Conservation (phyloP, 37 sponge, comb jelly and placozoan species). For the Hexactinellida sp. region DNA sequence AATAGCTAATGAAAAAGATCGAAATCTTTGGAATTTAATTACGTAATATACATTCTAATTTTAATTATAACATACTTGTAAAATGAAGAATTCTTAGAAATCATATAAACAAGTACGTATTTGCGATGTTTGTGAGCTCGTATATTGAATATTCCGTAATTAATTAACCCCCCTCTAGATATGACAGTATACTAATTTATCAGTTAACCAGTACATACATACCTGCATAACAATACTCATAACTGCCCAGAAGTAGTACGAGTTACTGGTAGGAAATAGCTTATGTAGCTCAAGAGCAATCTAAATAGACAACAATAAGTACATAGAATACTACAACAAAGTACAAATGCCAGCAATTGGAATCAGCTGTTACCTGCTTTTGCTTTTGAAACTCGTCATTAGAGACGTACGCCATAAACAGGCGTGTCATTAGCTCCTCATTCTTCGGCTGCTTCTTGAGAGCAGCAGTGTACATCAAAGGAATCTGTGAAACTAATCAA, state of each 20-base stretch:
- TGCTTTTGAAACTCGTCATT: conserved; percentile 74
- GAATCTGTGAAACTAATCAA: conserved; percentile 44
- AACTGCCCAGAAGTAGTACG: conserved; percentile 91
- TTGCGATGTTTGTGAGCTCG: too few relatives aligned
- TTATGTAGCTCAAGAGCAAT: conserved; percentile 52
- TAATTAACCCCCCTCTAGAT: too few relatives aligned
- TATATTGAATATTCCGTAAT: too few relatives aligned
- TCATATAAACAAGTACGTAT: too few relatives aligned
- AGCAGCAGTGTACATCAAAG: conserved; percentile 64
- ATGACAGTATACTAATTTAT: too few relatives aligned
- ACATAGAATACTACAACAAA: neutral
- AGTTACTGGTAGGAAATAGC: conserved; percentile 52
- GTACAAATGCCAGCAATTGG: neutral
- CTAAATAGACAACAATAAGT: too few relatives aligned
- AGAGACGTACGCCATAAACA: conserved; percentile 93
- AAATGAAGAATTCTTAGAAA: too few relatives aligned
- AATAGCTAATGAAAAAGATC: too few relatives aligned
- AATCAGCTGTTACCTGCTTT: conserved; percentile 52
- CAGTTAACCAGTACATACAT: too few relatives aligned
- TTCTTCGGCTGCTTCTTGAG: conserved; percentile 55
- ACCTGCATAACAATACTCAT: conserved; percentile 96
- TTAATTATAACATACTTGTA: too few relatives aligned
- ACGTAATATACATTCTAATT: too few relatives aligned
- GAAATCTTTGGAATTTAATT: too few relatives aligned
- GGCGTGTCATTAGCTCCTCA: conserved; percentile 74